Base-by-base conservation (phyloP, 2,888 invertebrate species). In the Limnephilus rhombicus region DNA sequence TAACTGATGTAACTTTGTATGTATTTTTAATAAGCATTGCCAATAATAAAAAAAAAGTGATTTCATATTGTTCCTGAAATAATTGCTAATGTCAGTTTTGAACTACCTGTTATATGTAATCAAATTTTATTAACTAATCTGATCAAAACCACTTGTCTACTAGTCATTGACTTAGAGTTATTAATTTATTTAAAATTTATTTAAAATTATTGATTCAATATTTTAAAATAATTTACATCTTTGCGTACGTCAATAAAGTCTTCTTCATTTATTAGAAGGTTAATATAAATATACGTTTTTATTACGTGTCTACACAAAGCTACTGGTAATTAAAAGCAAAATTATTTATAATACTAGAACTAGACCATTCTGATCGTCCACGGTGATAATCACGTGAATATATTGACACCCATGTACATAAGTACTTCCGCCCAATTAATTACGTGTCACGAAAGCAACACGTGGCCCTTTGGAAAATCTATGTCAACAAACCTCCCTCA, bases 371-470 rank as follows among this genome's bases (percentile, higher is more conserved):
- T 24, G 68, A 68, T 24, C 68, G 24, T 24, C 68, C 24, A 68
- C 68, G n/a, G 24, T 68, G 68, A 68, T 68, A 53, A 7, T 53
- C 15, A 5, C 13, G 13, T 24, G 15, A 7, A 15, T 7, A 53
- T 18, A 53, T 18, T 18, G 18, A 18, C 18, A 53, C 9, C 24
- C 68, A 7, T 68, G 24, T 68, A 49, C 15, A 4, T 15, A 11
- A 85, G 85, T 24, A 85, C n/a, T n/a, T 85, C 15, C 82, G 29
- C 85, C 85, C 37, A 18, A 86, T 86, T 86, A 80, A 45, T 89
- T 18, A 89, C 37, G 9, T 37, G 37, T 89, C 88, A 89, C 37
- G 13, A 37, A 89, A 89, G 80, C 88, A 89, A 89, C 88, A 80
- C 88, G 88, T 89, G 80, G 68, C 87, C 87, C 83, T 45, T 45